Conservation (phyloP, 2,113 vertebrate genomes). For the Oryzias celebensis region DNA sequence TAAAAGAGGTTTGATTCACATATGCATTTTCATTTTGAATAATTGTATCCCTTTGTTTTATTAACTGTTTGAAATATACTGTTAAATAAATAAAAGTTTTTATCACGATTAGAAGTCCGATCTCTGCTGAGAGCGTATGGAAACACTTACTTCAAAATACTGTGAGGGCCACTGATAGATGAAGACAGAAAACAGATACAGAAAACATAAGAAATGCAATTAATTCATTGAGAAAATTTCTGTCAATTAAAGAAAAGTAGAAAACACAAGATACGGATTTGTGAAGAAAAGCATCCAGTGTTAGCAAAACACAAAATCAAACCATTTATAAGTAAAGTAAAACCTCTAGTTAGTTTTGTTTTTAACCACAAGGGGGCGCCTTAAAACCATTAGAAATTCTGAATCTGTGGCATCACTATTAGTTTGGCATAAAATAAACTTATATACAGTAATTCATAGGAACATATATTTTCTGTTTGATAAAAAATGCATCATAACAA, state of each 20-base stretch:
- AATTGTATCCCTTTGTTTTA: too few relatives aligned
- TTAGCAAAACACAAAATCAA: slow-evolving; percentile 23
- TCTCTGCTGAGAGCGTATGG: too few relatives aligned
- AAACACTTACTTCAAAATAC: slow-evolving; percentile 71
- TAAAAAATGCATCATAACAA: too few relatives aligned
- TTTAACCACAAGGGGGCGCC: slow-evolving; percentile 57
- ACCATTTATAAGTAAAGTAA: too few relatives aligned
- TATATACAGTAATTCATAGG: not conserved
- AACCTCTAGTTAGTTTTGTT: not conserved
- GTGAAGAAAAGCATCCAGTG: not conserved
- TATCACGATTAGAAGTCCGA: too few relatives aligned
- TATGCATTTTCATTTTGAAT: too few relatives aligned
- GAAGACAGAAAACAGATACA: slow-evolving; percentile 20
- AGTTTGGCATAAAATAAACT: not conserved
- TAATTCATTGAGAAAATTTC: not conserved
- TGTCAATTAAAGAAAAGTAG: not conserved
- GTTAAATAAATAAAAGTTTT: too few relatives aligned
- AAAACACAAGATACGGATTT: not conserved
- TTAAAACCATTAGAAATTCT: not conserved
- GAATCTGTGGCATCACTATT: not conserved
- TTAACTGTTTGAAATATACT: too few relatives aligned
- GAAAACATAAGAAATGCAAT: not conserved
- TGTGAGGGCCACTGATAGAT: slow-evolving; percentile 67
- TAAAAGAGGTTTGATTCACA: too few relatives aligned
- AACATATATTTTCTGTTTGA: not conserved